Percentiles rank a stretch among this genome's conserved stretches.
Conservation (phyloP, 2,113 vertebrate species). For the Pantherophis guttatus region DNA sequence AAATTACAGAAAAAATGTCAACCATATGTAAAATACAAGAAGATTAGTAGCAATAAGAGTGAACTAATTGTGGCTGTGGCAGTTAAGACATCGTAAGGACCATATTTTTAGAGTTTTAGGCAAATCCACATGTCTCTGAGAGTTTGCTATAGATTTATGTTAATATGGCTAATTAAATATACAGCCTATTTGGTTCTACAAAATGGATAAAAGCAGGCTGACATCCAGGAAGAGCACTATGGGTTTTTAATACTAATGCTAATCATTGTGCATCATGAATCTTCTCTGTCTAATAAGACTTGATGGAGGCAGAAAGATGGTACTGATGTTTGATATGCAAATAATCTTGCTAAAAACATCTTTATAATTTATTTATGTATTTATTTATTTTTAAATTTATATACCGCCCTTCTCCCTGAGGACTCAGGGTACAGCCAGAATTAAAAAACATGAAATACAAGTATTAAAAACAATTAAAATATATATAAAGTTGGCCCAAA, state of each 20-base stretch:
- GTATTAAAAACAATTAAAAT: too few relatives aligned
- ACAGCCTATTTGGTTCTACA: conserved; percentile 61
- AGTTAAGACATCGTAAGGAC: conserved; percentile 57
- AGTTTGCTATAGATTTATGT: conserved; percentile 60
- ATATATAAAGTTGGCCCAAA: too few relatives aligned
- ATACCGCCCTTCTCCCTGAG: too few relatives aligned
- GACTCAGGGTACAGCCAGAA: too few relatives aligned
- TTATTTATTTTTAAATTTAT: too few relatives aligned
- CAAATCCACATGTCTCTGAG: conserved; percentile 57
- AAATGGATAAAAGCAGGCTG: conserved; percentile 67
- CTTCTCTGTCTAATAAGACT: conserved; percentile 9
- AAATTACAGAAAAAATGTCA: conserved; percentile 59
- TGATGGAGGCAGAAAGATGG: conserved; percentile 15
- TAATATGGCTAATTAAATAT: conserved; percentile 60
- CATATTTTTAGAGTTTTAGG: conserved; percentile 63
- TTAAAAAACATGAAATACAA: too few relatives aligned
- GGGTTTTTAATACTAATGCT: conserved; percentile 69
- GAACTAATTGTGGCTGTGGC: conserved; percentile 61
- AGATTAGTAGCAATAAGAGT: conserved; percentile 58
- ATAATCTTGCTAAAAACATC: neutral
- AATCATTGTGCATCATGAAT: conserved; percentile 68
- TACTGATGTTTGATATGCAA: neutral
- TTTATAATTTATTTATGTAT: neutral
- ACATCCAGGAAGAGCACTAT: conserved; percentile 63
- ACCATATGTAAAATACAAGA: conserved; percentile 59